Base-by-base conservation (phyloP, 2,888 invertebrate genomes). In the Cyaniris semiargus region DNA sequence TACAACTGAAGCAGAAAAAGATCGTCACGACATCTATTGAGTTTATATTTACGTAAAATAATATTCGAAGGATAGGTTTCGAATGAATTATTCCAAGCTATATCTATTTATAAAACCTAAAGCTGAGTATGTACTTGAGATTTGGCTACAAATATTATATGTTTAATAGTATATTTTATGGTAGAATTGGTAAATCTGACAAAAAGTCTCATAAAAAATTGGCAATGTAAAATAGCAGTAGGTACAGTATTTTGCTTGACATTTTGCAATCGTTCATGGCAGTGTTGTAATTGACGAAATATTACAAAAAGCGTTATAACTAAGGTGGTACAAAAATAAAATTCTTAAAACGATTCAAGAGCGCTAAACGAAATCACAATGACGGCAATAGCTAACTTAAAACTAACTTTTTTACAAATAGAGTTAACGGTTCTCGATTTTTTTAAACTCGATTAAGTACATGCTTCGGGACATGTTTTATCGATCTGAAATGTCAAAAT, bases 271-370 rank as follows among this genome's bases (percentile, higher is more conserved):
- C 31, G 44, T 44, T 44, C 27, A 21, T 90, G 92, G 92, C 92
- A 92, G 92, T 92, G 90, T 87, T 81, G 78, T 79, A 85, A 84
- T 85, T 85, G 84, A 86, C 84, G 83, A 77, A 79, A 79, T 81
- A 80, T 74, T 27, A 78, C 76, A 82, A 77, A 78, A 82, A 77
- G 81, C 80, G 79, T 82, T 78, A 79, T 77, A 82, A 87, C 85
- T 86, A 89, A 87, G 86, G 83, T 87, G 88, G 87, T 92, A 92
- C 86, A 92, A 92, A 92, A 92, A 91, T 91, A 77, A 91, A 89
- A 87, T 84, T 83, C 88, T 87, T 89, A 79, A 80, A 79, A 79
- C 80, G 80, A 81, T 79, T 79, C 71, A 79, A 81, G 80, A 81
- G 82, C 81, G 81, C 80, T 81, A 81, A 81, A 79, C 76, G 70